phyloP scores from a whole-genome alignment of 2,113 vertebrate species.

The Origma solitaria region DNA sequence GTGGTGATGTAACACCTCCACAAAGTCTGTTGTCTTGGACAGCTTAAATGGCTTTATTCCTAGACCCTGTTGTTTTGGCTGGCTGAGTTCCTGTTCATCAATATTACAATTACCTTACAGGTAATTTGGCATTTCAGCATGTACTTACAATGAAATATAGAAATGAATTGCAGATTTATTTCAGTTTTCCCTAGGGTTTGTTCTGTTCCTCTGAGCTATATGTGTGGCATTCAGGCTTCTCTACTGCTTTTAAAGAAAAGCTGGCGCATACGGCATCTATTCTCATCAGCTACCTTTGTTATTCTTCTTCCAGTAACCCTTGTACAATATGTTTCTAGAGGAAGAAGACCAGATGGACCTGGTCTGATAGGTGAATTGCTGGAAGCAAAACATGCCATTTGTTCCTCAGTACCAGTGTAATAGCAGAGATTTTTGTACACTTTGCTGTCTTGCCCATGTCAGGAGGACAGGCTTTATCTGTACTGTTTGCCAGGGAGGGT shows the following conservation, averaged over 20 bases:
- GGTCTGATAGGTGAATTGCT: not conserved
- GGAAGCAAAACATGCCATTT: not conserved
- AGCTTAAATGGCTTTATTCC: not conserved
- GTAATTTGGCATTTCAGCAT: not conserved
- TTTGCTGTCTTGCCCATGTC: not conserved
- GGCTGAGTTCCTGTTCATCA: not conserved
- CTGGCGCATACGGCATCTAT: not conserved
- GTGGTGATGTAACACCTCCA: constrained; percentile 19
- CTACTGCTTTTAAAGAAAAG: not conserved
- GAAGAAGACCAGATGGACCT: not conserved
- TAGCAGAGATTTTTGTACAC: not conserved
- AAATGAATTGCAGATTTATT: not conserved
- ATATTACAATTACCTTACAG: not conserved
- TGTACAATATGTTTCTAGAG: not conserved
- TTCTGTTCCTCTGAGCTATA: not conserved
- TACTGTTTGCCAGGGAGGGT: not conserved
- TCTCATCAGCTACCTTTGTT: not conserved
- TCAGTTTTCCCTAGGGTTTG: not conserved
- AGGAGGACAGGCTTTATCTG: not conserved
- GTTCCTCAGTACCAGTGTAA: not conserved
- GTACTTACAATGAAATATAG: not conserved
- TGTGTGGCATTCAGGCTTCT: not conserved
- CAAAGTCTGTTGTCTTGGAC: constrained; percentile 51
- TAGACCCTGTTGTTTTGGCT: not conserved
- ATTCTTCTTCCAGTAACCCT: not conserved